Conservation (phyloP, 2,113 vertebrate genomes). For the Bungarus multicinctus region DNA sequence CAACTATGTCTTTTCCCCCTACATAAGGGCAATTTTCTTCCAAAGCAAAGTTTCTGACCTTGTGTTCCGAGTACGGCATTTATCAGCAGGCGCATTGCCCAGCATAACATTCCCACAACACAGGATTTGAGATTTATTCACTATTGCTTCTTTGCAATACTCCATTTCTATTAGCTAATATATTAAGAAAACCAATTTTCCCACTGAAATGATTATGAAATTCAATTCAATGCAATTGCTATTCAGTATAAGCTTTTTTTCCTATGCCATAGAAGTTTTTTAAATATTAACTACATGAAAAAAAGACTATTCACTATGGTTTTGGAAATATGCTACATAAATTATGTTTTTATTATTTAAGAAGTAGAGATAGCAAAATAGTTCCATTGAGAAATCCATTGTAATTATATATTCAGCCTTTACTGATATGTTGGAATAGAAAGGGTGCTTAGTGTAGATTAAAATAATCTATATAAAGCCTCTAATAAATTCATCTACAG, state of each 20-base stretch:
- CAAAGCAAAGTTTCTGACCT: conserved; percentile 26
- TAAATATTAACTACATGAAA: background rate
- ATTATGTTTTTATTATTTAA: background rate
- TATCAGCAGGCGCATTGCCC: conserved; percentile 3
- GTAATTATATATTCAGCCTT: background rate
- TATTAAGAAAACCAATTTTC: background rate
- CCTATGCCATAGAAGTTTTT: background rate
- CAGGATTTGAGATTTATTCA: background rate
- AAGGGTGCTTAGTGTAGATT: background rate
- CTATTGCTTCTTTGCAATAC: background rate
- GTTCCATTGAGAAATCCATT: background rate
- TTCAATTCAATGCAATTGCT: background rate
- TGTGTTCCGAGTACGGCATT: conserved; percentile 20
- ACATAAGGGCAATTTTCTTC: background rate
- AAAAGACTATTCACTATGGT: background rate
- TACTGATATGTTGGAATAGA: background rate
- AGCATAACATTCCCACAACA: conserved; percentile 22
- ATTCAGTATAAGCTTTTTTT: background rate
- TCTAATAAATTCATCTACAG: background rate
- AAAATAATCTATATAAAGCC: background rate
- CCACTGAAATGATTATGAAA: background rate
- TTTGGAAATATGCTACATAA: background rate
- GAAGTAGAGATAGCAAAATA: background rate
- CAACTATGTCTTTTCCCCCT: background rate
- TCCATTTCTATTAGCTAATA: background rate